These are phyloP conservation scores for silkworm (Bombyx mori) DNA, from an alignment of 1,140 invertebrate species.

Conservation along the genomic window ASM3026992v2 NC_085122.1:4966501-4967000, in stretches of 20 bases:
- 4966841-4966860: conserved; percentile 75
- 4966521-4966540: no score
- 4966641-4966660: no score
- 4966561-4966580: no score
- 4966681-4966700: conserved; percentile 9
- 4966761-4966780: conserved; percentile 69
- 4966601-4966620: no score
- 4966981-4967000: no score
- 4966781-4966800: conserved; percentile 61
- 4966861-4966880: conserved; percentile 76
- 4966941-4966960: background rate
- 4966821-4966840: conserved; percentile 66
- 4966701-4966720: conserved; percentile 59
- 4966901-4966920: conserved; percentile 77
- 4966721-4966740: conserved; percentile 67
- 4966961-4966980: no score
- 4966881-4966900: conserved; percentile 75
- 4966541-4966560: no score
- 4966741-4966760: conserved; percentile 77
- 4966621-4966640: no score
- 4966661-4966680: no score
- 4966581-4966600: no score
- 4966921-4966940: conserved; percentile 78
- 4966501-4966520: no score
- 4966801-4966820: conserved; percentile 74